Percentiles rank a stretch among this genome's conserved stretches.
These are phyloP conservation scores for Heliornis fulica DNA, from an alignment of 2,113 vertebrate species.

Conservation along the genomic window DNA sequence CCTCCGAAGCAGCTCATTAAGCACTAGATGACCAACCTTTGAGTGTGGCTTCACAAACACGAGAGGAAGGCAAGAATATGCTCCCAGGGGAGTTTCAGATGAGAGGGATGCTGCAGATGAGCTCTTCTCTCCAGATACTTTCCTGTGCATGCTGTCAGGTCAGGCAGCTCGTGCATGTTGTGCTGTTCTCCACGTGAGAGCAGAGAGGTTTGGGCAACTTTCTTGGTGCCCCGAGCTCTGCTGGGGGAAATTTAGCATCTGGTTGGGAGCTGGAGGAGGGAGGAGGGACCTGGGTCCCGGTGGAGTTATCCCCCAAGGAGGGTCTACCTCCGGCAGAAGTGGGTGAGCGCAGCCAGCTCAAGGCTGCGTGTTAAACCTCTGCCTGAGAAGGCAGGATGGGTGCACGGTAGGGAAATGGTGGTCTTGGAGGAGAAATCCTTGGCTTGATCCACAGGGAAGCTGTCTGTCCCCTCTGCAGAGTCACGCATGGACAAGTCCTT, in stretches of 20 bases:
- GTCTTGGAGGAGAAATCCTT: background rate
- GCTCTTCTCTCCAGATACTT: background rate
- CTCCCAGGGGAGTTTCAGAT: background rate
- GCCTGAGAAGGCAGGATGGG: background rate
- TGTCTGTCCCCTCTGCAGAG: background rate
- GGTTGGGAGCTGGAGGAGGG: background rate
- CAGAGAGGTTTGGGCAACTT: background rate
- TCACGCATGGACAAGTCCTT: background rate
- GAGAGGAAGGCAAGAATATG: background rate
- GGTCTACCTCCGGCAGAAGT: too few relatives aligned
- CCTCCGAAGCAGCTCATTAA: background rate
- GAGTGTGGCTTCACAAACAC: background rate
- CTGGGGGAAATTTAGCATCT: background rate
- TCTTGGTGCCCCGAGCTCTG: too few relatives aligned
- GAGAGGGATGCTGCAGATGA: background rate
- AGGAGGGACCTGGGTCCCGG: background rate
- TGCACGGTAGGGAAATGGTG: background rate
- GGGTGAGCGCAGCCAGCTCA: too few relatives aligned
- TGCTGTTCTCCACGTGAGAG: background rate
- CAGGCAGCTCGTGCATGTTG: rapidly evolving
- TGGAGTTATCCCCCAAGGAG: background rate
- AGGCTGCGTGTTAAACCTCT: too few relatives aligned
- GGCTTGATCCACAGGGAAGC: background rate
- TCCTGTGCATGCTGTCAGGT: rapidly evolving
- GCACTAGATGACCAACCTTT: background rate